Percentiles rank a stretch among this genome's conserved stretches.
These are phyloP conservation scores for Abrostola tripartita DNA, from an alignment of 2,888 invertebrate genomes.

Conservation along the genomic window DNA sequence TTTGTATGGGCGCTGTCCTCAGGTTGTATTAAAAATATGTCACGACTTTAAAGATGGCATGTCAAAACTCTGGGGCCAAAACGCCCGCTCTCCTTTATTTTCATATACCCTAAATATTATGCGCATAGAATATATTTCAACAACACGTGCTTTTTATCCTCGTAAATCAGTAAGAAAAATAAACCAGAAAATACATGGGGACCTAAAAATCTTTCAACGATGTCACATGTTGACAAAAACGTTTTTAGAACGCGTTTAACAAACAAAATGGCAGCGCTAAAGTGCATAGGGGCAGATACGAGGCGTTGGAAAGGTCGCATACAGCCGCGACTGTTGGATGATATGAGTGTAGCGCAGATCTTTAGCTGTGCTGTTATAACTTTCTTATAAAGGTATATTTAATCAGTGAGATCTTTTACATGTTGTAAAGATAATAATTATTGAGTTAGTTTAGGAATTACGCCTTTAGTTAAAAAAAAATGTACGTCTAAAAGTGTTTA, in stretches of 20 bases:
- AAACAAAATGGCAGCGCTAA: constrained; percentile 49
- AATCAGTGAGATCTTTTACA: no score
- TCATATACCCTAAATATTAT: no score
- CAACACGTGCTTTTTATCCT: neutral
- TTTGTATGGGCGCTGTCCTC: no score
- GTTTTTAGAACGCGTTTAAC: constrained; percentile 52
- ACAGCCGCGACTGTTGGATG: constrained; percentile 10
- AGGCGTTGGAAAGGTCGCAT: constrained; percentile 57
- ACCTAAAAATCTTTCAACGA: constrained; percentile 29
- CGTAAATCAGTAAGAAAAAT: constrained; percentile 9
- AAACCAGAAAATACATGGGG: constrained; percentile 13
- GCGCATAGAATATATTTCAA: neutral
- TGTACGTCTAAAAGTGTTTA: no score
- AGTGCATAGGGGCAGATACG: constrained; percentile 55
- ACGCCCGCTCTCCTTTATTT: no score
- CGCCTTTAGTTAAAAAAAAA: no score
- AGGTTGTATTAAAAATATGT: no score
- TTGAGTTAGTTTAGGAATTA: no score
- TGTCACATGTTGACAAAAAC: constrained; percentile 45
- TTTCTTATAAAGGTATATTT: no score
- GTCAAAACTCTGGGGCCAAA: no score
- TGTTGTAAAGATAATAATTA: no score
- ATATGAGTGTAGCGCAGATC: constrained; percentile 8
- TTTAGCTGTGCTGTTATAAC: neutral
- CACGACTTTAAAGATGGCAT: no score